Conservation (phyloP, 2,888 invertebrate genomes). For the Meghimatium bilineatum region DNA sequence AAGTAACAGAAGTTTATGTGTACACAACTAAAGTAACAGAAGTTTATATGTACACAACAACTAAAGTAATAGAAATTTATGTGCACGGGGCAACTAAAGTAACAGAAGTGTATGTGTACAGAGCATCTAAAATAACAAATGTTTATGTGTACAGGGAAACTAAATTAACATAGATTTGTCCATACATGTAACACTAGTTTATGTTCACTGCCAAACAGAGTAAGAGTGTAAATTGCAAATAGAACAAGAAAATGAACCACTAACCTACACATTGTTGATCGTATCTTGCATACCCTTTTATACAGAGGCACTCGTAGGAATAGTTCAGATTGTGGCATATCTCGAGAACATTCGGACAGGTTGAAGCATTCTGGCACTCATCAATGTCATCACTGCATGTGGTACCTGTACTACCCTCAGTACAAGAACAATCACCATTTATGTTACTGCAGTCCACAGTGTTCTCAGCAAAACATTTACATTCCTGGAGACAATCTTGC, state of each 20-base stretch:
- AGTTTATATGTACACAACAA: no score
- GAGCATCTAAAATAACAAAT: no score
- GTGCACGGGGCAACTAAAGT: no score
- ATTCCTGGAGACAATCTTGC: constrained; percentile 30
- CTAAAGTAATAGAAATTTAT: no score
- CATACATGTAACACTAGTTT: no score
- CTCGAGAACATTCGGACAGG: neutral
- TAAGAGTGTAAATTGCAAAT: neutral
- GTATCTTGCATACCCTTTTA: neutral
- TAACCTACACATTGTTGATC: neutral
- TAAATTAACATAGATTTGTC: no score
- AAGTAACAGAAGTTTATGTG: no score
- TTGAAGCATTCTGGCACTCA: neutral
- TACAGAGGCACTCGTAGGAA: neutral
- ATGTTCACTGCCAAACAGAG: neutral
- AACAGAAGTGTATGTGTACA: no score
- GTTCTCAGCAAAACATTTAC: constrained; percentile 44
- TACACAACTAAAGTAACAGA: no score
- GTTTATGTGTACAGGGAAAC: no score
- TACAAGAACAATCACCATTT: constrained; percentile 51
- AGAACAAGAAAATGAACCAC: neutral
- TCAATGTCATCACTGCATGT: constrained; percentile 1
- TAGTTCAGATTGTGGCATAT: neutral
- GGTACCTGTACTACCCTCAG: constrained; percentile 46
- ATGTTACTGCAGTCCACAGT: constrained; percentile 45